These are phyloP conservation scores for Hoplostethus atlanticus DNA, from an alignment of 2,797 vertebrate species.

Conservation along the genomic window DNA sequence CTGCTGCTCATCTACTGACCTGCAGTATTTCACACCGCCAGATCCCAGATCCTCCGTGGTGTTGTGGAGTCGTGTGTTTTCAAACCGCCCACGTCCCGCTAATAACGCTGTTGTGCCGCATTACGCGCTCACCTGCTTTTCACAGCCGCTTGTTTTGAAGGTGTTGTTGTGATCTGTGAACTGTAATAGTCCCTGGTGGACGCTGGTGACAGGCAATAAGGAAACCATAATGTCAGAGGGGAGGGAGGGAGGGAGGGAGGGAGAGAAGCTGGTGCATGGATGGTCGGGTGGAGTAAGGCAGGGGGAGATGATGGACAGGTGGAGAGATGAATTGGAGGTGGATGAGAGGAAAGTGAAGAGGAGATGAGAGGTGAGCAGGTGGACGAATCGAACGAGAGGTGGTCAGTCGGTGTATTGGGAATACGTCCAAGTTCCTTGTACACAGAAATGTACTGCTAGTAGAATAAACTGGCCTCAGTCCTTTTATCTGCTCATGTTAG, in stretches of 20 bases:
- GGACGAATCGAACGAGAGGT: not conserved
- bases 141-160: slow-evolving; percentile 28
- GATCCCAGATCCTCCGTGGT: no score
- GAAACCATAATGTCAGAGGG: slow-evolving; percentile 17
- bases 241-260: not conserved
- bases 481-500: no score
- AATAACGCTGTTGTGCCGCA: not conserved
- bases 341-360: no score
- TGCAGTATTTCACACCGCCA: no score
- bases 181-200: slow-evolving; percentile 41
- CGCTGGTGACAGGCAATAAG: slow-evolving; percentile 33
- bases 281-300: not conserved
- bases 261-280: not conserved
- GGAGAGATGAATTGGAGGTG: not conserved
- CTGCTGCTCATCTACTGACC: no score
- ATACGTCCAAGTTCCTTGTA: no score
- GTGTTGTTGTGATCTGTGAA: slow-evolving; percentile 56
- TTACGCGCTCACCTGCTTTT: not conserved
- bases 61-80: no score
- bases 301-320: not conserved
- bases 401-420: no score
- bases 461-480: no score
- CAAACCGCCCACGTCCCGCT: not conserved
- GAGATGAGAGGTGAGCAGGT: not conserved
- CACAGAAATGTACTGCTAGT: no score